phyloP scores from a whole-genome alignment of 2,797 vertebrate species.

The Hydrocynus forskahlii region DNA sequence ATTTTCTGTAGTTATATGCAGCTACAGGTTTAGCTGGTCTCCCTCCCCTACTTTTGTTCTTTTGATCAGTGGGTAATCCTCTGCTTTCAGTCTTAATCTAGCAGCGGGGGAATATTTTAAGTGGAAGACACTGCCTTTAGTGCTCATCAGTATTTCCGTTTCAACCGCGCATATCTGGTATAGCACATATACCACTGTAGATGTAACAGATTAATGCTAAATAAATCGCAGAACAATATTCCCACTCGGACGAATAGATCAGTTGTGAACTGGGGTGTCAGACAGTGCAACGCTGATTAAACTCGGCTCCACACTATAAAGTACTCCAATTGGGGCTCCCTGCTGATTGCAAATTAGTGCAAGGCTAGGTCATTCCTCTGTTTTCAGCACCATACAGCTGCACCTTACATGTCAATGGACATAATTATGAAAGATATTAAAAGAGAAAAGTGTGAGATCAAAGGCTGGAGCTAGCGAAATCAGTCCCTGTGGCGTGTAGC shows the following conservation, averaged over 20 bases:
- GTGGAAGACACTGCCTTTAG: neutral
- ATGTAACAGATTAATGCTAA: neutral
- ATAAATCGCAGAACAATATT: conserved; percentile 12
- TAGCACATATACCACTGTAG: neutral
- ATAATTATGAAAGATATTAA: conserved; percentile 13
- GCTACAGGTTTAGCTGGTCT: neutral
- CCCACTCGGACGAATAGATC: neutral
- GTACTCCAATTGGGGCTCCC: neutral
- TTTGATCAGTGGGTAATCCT: conserved; percentile 12
- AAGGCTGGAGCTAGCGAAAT: neutral
- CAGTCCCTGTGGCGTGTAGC: neutral
- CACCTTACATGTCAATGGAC: conserved; percentile 3
- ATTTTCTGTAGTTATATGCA: neutral
- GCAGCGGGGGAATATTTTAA: neutral
- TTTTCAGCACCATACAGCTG: neutral
- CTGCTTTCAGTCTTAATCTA: neutral
- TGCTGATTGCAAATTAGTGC: neutral
- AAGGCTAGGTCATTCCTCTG: conserved; percentile 7
- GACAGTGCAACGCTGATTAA: conserved; percentile 2
- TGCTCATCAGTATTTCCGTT: neutral
- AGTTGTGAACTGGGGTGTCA: neutral
- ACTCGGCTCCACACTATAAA: neutral
- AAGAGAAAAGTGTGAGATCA: neutral
- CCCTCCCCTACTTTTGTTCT: neutral
- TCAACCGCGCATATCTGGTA: neutral